Evolutionary conservation across 2,888 invertebrate genomes (phyloP).

Genomic region (Beris morrisii): DNA sequence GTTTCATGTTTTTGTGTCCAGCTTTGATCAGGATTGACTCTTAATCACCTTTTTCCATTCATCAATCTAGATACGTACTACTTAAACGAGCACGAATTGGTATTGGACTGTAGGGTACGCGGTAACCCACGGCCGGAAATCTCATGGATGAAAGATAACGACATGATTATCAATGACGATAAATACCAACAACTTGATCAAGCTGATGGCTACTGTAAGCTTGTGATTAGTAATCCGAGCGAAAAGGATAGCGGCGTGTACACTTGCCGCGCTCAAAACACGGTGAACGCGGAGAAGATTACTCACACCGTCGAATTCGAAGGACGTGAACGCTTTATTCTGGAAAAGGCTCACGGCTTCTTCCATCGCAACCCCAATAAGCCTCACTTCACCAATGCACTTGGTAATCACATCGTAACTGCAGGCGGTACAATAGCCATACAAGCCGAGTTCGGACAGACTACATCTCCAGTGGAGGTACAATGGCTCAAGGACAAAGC

Average conservation of each 20-base stretch:
- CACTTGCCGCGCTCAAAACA: constrained; percentile 74
- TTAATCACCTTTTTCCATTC: neutral
- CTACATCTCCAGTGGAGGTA: constrained; percentile 71
- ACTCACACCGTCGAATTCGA: constrained; percentile 71
- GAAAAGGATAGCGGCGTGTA: constrained; percentile 73
- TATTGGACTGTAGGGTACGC: constrained; percentile 76
- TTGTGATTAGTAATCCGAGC: constrained; percentile 68
- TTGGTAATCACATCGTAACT: constrained; percentile 73
- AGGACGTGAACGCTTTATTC: constrained; percentile 55
- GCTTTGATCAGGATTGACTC: neutral
- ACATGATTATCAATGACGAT: constrained; percentile 60
- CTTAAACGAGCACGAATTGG: constrained; percentile 70
- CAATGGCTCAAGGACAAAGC: constrained; percentile 73
- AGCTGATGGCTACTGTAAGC: constrained; percentile 73
- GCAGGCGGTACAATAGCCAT: constrained; percentile 79
- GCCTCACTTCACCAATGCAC: constrained; percentile 69
- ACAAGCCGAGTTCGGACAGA: constrained; percentile 71
- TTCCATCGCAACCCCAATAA: constrained; percentile 60
- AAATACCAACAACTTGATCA: constrained; percentile 68
- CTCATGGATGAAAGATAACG: constrained; percentile 75
- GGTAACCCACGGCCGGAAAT: constrained; percentile 73
- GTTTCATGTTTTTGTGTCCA: neutral
- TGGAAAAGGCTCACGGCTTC: constrained; percentile 55
- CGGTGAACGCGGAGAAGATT: constrained; percentile 72
- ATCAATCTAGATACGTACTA: constrained; percentile 67